Evolutionary conservation across 2,797 vertebrate species (phyloP), one percentile per base, ranked within the genome.

Genomic region (Ispidina picta): DNA sequence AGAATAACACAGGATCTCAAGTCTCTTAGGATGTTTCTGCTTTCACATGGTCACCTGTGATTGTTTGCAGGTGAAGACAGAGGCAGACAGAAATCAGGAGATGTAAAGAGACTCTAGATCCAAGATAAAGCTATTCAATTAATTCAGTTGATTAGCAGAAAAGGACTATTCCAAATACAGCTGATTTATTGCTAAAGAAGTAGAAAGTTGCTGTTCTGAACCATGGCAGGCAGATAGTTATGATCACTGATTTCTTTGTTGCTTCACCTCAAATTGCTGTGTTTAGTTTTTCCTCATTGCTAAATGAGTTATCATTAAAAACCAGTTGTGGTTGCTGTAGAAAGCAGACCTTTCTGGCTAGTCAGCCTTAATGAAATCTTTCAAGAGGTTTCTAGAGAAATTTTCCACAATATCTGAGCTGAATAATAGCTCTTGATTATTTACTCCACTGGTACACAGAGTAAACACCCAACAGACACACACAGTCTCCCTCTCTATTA

Each of bases 1-100:
- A 89, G 74, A 84, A 79, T 46, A 93, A 79, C 77, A 83, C 41
- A 49, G 85, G 65, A 86, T 88, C 73, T 83, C 74, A 86, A 89
- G 93, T 83, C 65, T 92, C 55, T 83, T 28, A 59, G 46, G 56
- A 73, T 78, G 52, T 77, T 93, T 91, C 88, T 86, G 62, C 83
- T 93, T 95, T 89, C 55, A 87, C 58, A 72, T 12, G 68, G 65
- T 80, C 81, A 87, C 69, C 75, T 93, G 75, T 83, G 54, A 90
- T 59, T 91, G 51, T 85, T 80, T 76, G 69, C 78, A 90, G 75
- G 80, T 33, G 29, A 91, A 89, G 58, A 74, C 26, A 75, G 8
- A 77, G 25, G 46, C 58, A 89, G 85, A 15, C 69, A 89, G 72
- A 94, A 86, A 78, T 41, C 46, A 87, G 25, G 23, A 89, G 39